These are phyloP conservation scores for Bubo blakistoni DNA, from an alignment of 2,113 vertebrate genomes.

Conservation along the genomic window DNA sequence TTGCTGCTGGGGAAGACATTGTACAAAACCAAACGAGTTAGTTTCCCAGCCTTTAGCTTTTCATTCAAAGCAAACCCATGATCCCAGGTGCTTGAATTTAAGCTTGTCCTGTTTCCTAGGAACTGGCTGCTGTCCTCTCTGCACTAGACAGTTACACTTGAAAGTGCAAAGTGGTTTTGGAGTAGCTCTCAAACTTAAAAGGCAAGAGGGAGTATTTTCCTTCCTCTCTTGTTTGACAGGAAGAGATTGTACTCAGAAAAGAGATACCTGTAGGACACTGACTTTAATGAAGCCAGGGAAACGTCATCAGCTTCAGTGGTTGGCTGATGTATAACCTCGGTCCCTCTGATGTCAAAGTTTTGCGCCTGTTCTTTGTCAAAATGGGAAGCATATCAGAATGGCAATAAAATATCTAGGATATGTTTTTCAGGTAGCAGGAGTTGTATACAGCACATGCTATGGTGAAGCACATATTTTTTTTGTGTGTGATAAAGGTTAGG, in stretches of 20 bases:
- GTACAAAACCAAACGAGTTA: not conserved
- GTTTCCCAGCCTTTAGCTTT: not conserved
- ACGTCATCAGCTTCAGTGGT: not conserved
- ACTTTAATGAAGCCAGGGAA: not conserved
- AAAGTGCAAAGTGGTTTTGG: not conserved
- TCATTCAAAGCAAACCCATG: not conserved
- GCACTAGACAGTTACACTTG: not conserved
- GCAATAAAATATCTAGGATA: not conserved
- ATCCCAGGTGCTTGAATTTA: not conserved
- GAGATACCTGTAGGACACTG: not conserved
- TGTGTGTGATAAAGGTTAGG: not conserved
- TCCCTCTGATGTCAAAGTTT: not conserved
- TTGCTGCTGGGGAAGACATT: not conserved
- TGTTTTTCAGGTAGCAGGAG: not conserved
- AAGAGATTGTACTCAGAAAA: not conserved
- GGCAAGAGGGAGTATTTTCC: not conserved
- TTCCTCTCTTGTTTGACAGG: not conserved
- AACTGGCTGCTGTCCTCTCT: not conserved
- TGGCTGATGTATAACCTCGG: not conserved
- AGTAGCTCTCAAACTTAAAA: not conserved
- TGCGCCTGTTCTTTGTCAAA: not conserved
- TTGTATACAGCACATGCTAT: not conserved
- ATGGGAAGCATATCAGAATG: not conserved
- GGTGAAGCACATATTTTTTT: not conserved
- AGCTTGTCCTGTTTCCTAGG: not conserved